phyloP scores from a whole-genome alignment of 2,797 vertebrate species.

The Liasis olivaceus region DNA sequence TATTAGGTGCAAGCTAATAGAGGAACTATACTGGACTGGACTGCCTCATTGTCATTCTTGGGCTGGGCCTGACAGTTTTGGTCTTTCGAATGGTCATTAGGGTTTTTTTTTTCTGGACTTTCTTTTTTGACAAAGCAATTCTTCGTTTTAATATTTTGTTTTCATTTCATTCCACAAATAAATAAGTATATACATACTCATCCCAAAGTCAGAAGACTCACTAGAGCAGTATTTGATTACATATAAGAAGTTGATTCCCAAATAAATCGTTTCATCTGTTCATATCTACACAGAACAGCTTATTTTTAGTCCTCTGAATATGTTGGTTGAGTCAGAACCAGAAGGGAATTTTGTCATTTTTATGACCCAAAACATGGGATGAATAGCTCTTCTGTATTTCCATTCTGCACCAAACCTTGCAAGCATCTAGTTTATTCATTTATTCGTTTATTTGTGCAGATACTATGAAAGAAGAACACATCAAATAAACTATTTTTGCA shows the following conservation, averaged over 20 bases:
- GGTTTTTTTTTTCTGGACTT: too few relatives aligned
- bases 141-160: too few relatives aligned
- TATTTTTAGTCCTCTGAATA: not conserved
- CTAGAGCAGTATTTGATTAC: not conserved
- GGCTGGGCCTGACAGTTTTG: too few relatives aligned
- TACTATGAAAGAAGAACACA: conserved; percentile 1
- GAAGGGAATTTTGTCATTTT: not conserved
- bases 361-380: conserved; percentile 5
- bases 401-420: not conserved
- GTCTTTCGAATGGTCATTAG: too few relatives aligned
- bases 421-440: conserved; percentile 22
- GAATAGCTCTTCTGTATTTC: conserved; percentile 11
- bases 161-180: too few relatives aligned
- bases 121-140: too few relatives aligned
- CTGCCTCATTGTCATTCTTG: too few relatives aligned
- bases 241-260: not conserved
- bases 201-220: not conserved
- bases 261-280: not conserved
- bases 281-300: not conserved
- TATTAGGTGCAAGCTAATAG: too few relatives aligned
- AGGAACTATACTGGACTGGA: too few relatives aligned
- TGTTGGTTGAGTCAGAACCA: not conserved
- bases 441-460: conserved; percentile 28
- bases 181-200: too few relatives aligned
- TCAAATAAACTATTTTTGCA: not conserved